Evolutionary conservation across 1,140 invertebrate species (phyloP), one percentile per base, ranked within the genome.

Genomic region (Diploscapter pachys): DNA sequence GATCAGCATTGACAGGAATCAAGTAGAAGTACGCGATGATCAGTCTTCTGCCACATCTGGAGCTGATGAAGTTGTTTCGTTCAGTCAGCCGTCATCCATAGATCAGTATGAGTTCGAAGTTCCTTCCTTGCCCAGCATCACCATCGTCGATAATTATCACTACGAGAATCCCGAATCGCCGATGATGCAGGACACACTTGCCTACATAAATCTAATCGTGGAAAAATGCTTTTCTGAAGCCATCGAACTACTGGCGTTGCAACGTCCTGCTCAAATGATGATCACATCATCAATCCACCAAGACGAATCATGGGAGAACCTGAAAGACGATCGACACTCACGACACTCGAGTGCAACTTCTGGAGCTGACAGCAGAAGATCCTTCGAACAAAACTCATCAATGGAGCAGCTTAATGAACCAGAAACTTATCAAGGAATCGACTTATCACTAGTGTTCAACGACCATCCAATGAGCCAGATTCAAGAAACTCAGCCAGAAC

Each of bases 281-380:
- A 54, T 8, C 4, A 4, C 9, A 59, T 59, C 69, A 9, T 4
- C 69, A 66, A 4, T n/a, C 5, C 69, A 54, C 55, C 51, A 57
- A 11, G 71, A 75, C 8, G 54, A 11, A 48, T 76, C 73, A 11
- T 8, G 31, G n/a, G 71, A 64, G 5, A 13, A 5, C 31, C 13
- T 6, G 6, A 50, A 71, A 9, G 31, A 6, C 52, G 69, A 52
- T 9, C 50, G 8, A 55, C 50, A 5, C 48, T 54, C 57, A 61
- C 11, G 31, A 64, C 69, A 71, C 4, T 71, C 69, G 2, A 71
- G 69, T 71, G 69, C 73, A 4, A 75, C 73, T 6, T 75, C 73
- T 8, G 73, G 73, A 13, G 73, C 73, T 63, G 73, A 75, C 54
- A 31, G 31, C 6, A 61, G 63, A 6, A 53, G 72, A 4, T 75